Conservation (phyloP, 1,140 invertebrate genomes). For the Popillia japonica region DNA sequence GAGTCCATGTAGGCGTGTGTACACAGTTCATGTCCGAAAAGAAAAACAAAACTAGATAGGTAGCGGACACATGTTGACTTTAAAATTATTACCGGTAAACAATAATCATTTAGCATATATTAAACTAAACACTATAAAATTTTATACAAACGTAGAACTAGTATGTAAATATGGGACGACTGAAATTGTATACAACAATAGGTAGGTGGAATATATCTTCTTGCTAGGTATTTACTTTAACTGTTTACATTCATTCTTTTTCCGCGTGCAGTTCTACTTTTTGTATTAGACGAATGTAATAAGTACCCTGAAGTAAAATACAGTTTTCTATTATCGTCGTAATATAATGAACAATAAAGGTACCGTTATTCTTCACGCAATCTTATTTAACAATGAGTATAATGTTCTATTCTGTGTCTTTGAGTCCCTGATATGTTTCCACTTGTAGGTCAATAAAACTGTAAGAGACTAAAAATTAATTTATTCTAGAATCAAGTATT, state of each 20-base stretch:
- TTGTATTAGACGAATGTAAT: not conserved
- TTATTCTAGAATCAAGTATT: no score
- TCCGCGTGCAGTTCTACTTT: not conserved
- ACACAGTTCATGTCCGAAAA: not conserved
- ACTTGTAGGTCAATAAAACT: no score
- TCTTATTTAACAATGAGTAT: no score
- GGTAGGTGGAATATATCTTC: not conserved
- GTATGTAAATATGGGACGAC: conserved; percentile 6
- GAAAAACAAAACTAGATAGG: not conserved
- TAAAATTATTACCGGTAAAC: conserved; percentile 16
- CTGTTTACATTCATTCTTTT: not conserved
- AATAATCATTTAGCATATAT: conserved; percentile 20
- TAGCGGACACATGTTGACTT: not conserved
- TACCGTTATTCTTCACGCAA: no score
- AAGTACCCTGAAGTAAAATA: not conserved
- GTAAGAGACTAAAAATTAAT: no score
- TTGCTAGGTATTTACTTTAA: not conserved
- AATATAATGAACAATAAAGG: no score
- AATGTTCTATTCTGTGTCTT: no score
- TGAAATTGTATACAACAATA: not conserved
- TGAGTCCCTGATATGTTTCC: no score
- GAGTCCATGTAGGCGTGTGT: not conserved
- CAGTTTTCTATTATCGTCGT: no score
- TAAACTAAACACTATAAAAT: not conserved
- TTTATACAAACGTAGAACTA: conserved; percentile 13